Evolutionary conservation across 2,888 invertebrate genomes (phyloP), one percentile per base, ranked within the genome.

Genomic region (Drosophila sordidapex): DNA sequence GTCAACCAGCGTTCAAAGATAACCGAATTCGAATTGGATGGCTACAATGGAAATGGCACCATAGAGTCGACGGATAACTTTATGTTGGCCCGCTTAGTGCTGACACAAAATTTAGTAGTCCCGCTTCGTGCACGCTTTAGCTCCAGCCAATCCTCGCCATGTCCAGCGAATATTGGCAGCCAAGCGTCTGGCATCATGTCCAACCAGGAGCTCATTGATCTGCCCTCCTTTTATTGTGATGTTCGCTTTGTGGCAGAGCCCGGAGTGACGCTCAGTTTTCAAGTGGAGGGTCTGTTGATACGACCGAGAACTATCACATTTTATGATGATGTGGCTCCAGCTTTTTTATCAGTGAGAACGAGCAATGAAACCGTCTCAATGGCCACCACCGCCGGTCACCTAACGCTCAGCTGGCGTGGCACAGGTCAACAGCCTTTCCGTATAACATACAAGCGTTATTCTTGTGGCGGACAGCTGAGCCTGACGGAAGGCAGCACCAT

Each of bases 401-500:
- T 93, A 1, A 51, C 21, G 1, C 74, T 33, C 33, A 33, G 33
- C 0, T 18, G 10, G 49, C 67, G 0, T 0, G 13, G 33, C 33
- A 33, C 10, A 33, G 0, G 15, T 36, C 2, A 70, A 59, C 4
- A 48, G 0, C 62, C 56, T 4, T 84, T 92, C 15, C 74, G 93
- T 52, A 85, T 96, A 3, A 91, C 92, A 0, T 97, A 96, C 90
- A 94, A 94, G 70, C 94, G 94, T 67, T 94, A 95, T 81, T 91
- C 94, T 2, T 97, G 97, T 89, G 97, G 97, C 25, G 97, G 97
- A 7, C 76, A 94, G 7, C 67, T 95, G 2, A 76, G 74, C 1
- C 75, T 93, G 11, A 87, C 84, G 1, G 90, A 93, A 72, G 91
- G 90, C 21, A 66, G 89, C 89, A 66, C 84, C 90, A 60, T 91